These are phyloP conservation scores for Melanotaenia duboulayi DNA, from an alignment of 2,113 vertebrate species.

Conservation along the genomic window DNA sequence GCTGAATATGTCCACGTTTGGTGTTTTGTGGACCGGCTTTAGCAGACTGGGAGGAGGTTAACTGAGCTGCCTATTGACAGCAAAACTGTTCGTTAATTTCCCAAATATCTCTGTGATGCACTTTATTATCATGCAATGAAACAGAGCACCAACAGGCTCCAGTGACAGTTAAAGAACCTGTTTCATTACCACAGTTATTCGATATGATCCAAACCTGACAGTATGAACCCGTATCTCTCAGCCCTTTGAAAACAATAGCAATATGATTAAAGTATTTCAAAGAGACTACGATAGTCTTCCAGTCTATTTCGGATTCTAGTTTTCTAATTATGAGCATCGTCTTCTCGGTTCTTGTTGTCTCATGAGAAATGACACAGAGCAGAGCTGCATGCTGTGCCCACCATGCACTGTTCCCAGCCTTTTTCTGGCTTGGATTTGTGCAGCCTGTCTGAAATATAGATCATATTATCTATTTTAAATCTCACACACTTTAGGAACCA, in stretches of 20 bases:
- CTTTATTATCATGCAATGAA: background rate
- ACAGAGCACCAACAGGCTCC: background rate
- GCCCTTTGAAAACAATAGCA: background rate
- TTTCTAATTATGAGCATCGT: conserved; percentile 1
- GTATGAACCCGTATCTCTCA: background rate
- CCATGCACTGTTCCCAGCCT: conserved; percentile 27
- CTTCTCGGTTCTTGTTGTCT: conserved; percentile 1
- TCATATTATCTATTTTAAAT: conserved; percentile 42
- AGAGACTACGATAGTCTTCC: background rate
- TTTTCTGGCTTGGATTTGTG: conserved; percentile 5
- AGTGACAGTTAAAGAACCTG: background rate
- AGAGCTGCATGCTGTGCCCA: conserved; percentile 32
- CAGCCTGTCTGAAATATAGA: conserved; percentile 15
- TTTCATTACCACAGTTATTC: too few species aligned
- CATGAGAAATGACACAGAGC: conserved; percentile 7
- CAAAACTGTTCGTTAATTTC: background rate
- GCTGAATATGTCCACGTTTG: too few species aligned
- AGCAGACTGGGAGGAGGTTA: background rate
- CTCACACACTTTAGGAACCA: background rate
- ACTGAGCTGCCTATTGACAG: background rate
- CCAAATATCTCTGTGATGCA: background rate
- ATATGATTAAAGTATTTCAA: background rate
- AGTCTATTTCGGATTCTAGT: background rate
- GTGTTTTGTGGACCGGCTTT: too few species aligned
- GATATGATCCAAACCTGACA: too few species aligned